Conservation (phyloP, 2,888 invertebrate species). For the Alsophila aescularia region DNA sequence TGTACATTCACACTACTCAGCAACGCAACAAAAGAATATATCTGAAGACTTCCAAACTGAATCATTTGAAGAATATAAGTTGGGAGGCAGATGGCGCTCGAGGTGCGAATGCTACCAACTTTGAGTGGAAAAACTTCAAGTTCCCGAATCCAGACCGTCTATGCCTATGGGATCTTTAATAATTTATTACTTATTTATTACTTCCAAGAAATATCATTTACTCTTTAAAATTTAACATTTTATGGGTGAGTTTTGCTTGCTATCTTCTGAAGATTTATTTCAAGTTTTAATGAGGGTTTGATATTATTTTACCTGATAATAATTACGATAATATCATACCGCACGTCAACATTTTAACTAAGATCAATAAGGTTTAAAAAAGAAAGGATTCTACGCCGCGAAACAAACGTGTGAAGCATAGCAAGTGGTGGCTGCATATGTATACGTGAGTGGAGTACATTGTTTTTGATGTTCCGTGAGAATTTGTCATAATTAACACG, state of each 20-base stretch:
- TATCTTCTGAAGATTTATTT: conserved; percentile 47
- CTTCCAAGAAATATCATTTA: conserved; percentile 79
- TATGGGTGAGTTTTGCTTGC: conserved; percentile 57
- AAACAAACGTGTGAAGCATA: too few species aligned
- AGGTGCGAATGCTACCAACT: conserved; percentile 79
- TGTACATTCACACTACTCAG: conserved; percentile 72
- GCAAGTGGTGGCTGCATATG: too few species aligned
- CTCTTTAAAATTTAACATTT: conserved; percentile 72
- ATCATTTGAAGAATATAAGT: conserved; percentile 82
- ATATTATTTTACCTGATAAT: conserved; percentile 26
- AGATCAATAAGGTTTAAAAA: too few species aligned
- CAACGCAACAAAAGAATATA: conserved; percentile 75
- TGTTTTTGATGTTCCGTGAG: too few species aligned
- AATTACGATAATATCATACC: neutral
- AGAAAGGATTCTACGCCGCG: too few species aligned
- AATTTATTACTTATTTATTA: conserved; percentile 83
- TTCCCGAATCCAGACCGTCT: conserved; percentile 67
- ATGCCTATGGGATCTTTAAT: conserved; percentile 76
- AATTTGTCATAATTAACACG: too few species aligned
- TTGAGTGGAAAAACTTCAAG: conserved; percentile 79
- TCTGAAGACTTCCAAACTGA: conserved; percentile 78
- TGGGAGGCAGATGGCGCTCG: conserved; percentile 69
- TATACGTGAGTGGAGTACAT: too few species aligned
- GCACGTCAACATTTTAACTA: too few species aligned
- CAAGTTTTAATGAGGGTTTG: conserved; percentile 38